Evolutionary conservation across 1,140 invertebrate species (phyloP).

Genomic region (Tyrophagus putrescentiae): DNA sequence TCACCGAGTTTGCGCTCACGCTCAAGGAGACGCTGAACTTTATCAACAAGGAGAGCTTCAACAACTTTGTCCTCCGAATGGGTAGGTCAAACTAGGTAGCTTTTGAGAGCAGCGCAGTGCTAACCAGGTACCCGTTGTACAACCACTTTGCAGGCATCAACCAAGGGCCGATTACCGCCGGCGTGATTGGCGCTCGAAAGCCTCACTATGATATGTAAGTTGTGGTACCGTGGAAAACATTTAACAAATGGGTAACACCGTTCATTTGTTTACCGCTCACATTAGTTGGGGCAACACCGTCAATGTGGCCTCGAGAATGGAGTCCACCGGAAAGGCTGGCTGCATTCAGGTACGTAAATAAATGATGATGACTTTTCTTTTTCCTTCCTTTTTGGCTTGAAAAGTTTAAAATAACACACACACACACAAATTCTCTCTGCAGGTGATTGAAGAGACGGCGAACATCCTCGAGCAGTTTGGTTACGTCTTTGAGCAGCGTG

Average conservation of each 20-base stretch:
- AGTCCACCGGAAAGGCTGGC: conserved; percentile 85
- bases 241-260: background rate
- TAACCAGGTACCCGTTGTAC: background rate
- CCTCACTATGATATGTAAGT: conserved; percentile 88
- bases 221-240: background rate
- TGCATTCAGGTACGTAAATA: conserved; percentile 60
- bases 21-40: conserved; percentile 69
- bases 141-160: conserved; percentile 54
- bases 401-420: conserved; percentile 2
- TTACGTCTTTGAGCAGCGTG: conserved; percentile 76
- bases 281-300: conserved; percentile 62
- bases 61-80: conserved; percentile 84
- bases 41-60: conserved; percentile 88
- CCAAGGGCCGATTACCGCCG: conserved; percentile 83
- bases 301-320: conserved; percentile 89
- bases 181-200: conserved; percentile 82
- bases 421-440: conserved; percentile 6
- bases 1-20: conserved; percentile 80
- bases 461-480: conserved; percentile 68
- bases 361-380: background rate
- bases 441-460: conserved; percentile 84
- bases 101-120: background rate
- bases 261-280: background rate
- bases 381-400: conserved; percentile 1
- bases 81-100: conserved; percentile 36